Conservation (phyloP, 2,797 vertebrate genomes). For the Coccyzus lansbergi region DNA sequence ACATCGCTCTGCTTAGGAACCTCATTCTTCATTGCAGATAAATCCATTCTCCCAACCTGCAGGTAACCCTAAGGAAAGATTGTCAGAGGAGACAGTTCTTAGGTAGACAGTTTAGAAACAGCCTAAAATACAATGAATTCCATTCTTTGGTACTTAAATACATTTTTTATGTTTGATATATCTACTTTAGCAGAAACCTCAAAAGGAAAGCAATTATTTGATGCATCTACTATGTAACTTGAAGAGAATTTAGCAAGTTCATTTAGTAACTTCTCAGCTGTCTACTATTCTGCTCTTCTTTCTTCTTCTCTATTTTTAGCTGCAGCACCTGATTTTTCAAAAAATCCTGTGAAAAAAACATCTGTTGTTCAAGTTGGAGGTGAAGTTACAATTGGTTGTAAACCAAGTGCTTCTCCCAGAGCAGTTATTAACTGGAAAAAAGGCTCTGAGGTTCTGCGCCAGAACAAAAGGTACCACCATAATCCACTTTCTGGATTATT, state of each 20-base stretch:
- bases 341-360: conserved; percentile 81
- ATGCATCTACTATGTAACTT: background rate
- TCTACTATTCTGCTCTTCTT: background rate
- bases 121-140: background rate
- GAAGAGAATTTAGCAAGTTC: background rate
- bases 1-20: background rate
- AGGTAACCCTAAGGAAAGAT: background rate
- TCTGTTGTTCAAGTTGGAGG: conserved; percentile 85
- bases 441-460: conserved; percentile 74
- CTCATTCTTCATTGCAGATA: accelerated
- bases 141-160: background rate
- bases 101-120: background rate
- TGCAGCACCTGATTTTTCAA: conserved; percentile 87
- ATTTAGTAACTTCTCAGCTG: background rate
- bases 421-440: conserved; percentile 85
- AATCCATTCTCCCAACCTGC: background rate
- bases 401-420: conserved; percentile 84
- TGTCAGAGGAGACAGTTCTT: background rate
- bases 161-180: background rate
- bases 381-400: conserved; percentile 83
- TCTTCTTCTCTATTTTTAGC: conserved; percentile 68
- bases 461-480: conserved; percentile 77
- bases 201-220: background rate
- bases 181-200: background rate
- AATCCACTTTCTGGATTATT: background rate